Base-by-base conservation (phyloP, 2,797 vertebrate species). In the Schizopygopsis malacanthus region DNA sequence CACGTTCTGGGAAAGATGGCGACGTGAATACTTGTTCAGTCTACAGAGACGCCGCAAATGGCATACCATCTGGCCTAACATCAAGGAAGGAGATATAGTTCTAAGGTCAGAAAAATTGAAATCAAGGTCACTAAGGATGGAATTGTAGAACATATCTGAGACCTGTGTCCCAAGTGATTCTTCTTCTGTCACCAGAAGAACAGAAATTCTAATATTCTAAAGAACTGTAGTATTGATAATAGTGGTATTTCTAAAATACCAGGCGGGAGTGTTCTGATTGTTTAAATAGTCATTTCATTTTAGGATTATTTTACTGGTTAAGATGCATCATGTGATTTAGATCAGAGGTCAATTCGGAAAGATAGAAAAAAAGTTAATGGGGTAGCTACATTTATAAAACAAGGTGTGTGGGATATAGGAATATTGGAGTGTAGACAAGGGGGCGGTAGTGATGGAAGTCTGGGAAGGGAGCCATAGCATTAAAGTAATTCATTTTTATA, bases 71-170 rank as follows among this genome's bases (percentile, higher is more conserved):
- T 2, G 33, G 4, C 16, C 25, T 37, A 78, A 78, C 18, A 37
- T 79, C 15, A 79, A 79, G 76, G 54, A 61, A 28, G 28, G 28
- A 79, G 37, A 61, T 41, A 8, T 61, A 41, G 76, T 73, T 22
- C 43, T 79, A n/a, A 78, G 52, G 76, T 78, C 28, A 61, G 52
- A 20, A 78, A 59, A 15, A 59, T 61, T 37, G 2, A 61, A 22
- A 22, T 39, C 47, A 76, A 52, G 16, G 73, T 47, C 50, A 47
- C 65, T 3, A 69, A 69, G 28, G 63, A 65, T 37, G 65, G 28
- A 37, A 33, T 2, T 45, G 5, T 52, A 76, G 22, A 25, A 75
- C 20, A 13, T 43, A 45, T 28, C 28, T 33, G 33, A 67, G 63
- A 13, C 25, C 33, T 22, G 33, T 69, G 37, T 39, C 33, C 16